Evolutionary conservation across 2,113 vertebrate genomes (phyloP), one percentile per base, ranked within the genome.

Genomic region (Talpa occidentalis): DNA sequence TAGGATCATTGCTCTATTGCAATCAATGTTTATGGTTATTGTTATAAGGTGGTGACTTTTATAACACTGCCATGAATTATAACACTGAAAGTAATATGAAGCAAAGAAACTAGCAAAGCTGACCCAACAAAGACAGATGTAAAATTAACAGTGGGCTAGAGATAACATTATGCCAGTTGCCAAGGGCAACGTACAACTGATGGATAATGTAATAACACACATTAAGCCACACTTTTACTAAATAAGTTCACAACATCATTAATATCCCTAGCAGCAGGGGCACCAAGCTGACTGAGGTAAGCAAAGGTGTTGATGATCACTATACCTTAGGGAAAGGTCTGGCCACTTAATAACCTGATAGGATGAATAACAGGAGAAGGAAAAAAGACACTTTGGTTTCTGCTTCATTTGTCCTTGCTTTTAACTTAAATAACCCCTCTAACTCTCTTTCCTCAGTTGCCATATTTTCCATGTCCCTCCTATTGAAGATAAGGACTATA

Each of bases 241-340:
- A 96, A 72, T 40, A 89, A 94, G 85, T 88, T 92, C 44, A 92
- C 82, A 95, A 84, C 5, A 69, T 82, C 32, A 74, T 97, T 96
- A 97, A 97, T 97, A 97, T 96, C 54, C 11, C 1, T 91, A 97
- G 67, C 94, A 97, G 95, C 97, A 93, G 94, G 91, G 82, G 91
- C 88, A 82, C 19, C 24, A n/a, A 35, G 83, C 81, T 97, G 96
- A 96, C 94, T 83, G 74, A 94, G 35, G 70, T 88, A n/a, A 3
- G 66, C 81, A 64, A 85, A 74, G 88, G 92, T 24, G 52, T 54
- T 49, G 40, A 70, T 94, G 88, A 72, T 78, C 77, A 37, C 49
- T 32, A 30, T 72, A 62, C 56, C n/a, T 94, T 62, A 81, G 94
- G 78, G 94, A 77, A 82, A 91, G 86, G 17, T 22, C 79, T 72